phyloP scores from a whole-genome alignment of 2,888 invertebrate genomes.

The Melanophora roralis region DNA sequence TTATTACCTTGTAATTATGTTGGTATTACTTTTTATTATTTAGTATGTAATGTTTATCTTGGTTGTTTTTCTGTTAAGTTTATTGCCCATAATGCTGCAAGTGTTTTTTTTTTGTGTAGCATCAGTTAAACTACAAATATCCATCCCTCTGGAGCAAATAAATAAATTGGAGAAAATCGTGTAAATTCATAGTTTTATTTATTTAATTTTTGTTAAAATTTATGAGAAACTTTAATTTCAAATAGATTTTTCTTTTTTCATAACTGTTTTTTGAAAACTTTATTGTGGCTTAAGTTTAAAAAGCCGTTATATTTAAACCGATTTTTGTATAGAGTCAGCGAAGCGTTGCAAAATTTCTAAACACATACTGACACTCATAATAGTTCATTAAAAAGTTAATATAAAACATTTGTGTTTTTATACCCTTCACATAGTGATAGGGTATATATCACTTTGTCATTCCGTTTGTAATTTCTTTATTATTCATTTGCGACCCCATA shows the following conservation, averaged over 20 bases:
- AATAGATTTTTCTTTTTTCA: neutral
- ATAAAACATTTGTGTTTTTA: slow-evolving; percentile 3
- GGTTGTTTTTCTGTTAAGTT: neutral
- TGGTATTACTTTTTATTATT: neutral
- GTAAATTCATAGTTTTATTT: slow-evolving; percentile 36
- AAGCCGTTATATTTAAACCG: slow-evolving; percentile 5
- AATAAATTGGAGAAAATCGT: neutral
- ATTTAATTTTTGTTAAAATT: slow-evolving; percentile 13
- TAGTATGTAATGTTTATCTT: neutral
- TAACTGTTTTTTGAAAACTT: neutral
- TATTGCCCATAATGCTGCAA: slow-evolving; percentile 11
- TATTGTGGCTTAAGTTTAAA: slow-evolving; percentile 8
- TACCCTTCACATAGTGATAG: no score
- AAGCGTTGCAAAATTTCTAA: slow-evolving; percentile 11
- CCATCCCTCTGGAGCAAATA: neutral
- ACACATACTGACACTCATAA: neutral
- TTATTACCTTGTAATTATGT: slow-evolving; percentile 2
- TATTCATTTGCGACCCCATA: no score
- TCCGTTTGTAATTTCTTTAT: no score
- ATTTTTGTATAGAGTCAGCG: slow-evolving; percentile 16
- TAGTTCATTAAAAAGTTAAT: neutral
- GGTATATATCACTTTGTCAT: no score
- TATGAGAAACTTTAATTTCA: slow-evolving; percentile 19
- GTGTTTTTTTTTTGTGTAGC: neutral
- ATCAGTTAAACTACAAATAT: slow-evolving; percentile 15